phyloP scores from a whole-genome alignment of 2,113 vertebrate genomes.

The Hylia prasina region DNA sequence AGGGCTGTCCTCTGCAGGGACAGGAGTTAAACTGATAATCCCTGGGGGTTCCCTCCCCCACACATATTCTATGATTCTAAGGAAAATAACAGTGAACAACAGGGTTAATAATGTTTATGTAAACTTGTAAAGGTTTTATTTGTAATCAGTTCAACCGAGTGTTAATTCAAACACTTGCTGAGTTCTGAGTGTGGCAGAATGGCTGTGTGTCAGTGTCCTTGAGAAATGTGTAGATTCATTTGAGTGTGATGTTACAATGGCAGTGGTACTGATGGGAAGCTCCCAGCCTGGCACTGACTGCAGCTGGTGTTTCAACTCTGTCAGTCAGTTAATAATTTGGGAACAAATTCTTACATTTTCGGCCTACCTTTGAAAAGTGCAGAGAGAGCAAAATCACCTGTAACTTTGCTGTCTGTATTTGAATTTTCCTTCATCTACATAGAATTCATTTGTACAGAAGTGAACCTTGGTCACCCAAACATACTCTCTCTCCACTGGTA shows the following conservation, averaged over 20 bases:
- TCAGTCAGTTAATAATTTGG: neutral
- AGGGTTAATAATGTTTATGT: neutral
- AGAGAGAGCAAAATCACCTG: neutral
- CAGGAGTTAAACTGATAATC: neutral
- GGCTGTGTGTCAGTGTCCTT: neutral
- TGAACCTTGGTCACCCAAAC: neutral
- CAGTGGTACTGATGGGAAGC: neutral
- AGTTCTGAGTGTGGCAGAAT: neutral
- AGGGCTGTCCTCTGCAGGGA: neutral
- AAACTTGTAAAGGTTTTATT: neutral
- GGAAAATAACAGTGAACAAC: neutral
- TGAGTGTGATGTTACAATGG: neutral
- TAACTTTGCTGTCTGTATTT: neutral
- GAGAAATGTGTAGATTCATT: neutral
- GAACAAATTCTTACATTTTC: neutral
- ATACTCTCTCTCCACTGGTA: neutral
- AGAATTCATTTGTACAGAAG: neutral
- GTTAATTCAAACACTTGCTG: neutral
- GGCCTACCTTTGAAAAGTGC: neutral
- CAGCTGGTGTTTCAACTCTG: neutral
- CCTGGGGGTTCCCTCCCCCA: neutral
- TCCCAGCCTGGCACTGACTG: neutral
- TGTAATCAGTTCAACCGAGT: neutral
- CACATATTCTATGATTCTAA: neutral
- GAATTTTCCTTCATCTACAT: neutral